Conservation (phyloP, 2,888 invertebrate genomes). For the Psococerastis gibbosa region DNA sequence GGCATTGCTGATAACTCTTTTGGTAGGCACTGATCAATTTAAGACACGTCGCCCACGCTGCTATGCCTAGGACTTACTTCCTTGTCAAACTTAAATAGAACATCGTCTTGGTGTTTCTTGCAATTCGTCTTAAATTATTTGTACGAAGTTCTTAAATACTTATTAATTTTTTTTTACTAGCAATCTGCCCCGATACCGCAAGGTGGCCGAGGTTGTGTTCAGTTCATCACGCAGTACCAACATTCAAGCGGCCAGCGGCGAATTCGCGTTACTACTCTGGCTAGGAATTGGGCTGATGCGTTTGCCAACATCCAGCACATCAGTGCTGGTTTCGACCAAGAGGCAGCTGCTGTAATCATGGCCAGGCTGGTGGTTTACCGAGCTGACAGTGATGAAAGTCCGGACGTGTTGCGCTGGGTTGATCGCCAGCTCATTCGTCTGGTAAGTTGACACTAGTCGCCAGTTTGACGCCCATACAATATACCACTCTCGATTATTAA, state of each 20-base stretch:
- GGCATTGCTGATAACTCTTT: no score
- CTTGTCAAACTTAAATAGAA: no score
- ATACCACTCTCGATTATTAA: no score
- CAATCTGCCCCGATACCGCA: constrained; percentile 89
- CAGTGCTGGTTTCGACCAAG: constrained; percentile 92
- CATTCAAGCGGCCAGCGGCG: constrained; percentile 90
- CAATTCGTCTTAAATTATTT: no score
- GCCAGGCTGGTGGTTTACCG: constrained; percentile 89
- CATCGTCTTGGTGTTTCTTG: no score
- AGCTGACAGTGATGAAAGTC: constrained; percentile 87
- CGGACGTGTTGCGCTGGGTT: constrained; percentile 96
- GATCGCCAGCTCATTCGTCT: constrained; percentile 93
- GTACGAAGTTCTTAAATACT: no score
- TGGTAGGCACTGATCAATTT: no score
- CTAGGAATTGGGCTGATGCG: constrained; percentile 97
- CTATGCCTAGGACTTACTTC: no score
- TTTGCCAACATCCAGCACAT: constrained; percentile 76
- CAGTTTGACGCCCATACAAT: background rate
- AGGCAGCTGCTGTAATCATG: constrained; percentile 95
- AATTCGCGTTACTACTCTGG: constrained; percentile 89
- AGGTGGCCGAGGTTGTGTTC: constrained; percentile 90
- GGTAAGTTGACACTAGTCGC: constrained; percentile 34
- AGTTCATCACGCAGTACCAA: constrained; percentile 97
- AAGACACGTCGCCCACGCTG: no score
- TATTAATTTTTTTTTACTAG: constrained; percentile 33